Conservation (phyloP, 2,797 vertebrate species). For the Fistularia tabacaria region DNA sequence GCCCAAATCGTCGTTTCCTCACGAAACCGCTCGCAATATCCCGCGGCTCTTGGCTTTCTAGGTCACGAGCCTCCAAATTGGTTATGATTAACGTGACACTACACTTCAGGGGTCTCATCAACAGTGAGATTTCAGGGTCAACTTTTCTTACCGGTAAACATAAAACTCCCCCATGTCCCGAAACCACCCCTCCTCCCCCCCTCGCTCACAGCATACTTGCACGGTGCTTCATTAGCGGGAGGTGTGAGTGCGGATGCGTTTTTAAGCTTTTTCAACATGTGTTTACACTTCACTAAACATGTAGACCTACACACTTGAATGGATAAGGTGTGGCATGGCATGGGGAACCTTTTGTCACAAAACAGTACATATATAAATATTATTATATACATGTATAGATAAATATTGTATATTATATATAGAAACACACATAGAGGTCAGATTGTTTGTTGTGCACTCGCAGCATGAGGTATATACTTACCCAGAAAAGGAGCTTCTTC, state of each 20-base stretch:
- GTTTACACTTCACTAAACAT: constrained; percentile 55
- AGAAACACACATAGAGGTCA: constrained; percentile 75
- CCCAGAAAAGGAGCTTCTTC: constrained; percentile 71
- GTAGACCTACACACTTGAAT: constrained; percentile 67
- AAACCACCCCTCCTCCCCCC: no score
- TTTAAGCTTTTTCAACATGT: constrained; percentile 11
- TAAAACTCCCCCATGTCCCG: background rate
- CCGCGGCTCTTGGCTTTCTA: background rate
- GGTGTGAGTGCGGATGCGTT: background rate
- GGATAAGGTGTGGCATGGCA: constrained; percentile 65
- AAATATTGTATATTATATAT: constrained; percentile 81
- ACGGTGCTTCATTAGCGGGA: background rate
- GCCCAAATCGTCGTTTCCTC: background rate
- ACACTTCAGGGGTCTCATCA: constrained; percentile 13
- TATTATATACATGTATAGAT: constrained; percentile 76
- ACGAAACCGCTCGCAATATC: background rate
- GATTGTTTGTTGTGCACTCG: constrained; percentile 80
- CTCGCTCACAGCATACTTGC: background rate
- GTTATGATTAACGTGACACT: constrained; percentile 3
- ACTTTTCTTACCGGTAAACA: background rate
- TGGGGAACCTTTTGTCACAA: constrained; percentile 69
- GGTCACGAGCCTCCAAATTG: background rate
- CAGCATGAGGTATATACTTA: constrained; percentile 82
- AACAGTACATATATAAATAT: constrained; percentile 76
- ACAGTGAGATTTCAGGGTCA: constrained; percentile 6